Evolutionary conservation across 2,888 invertebrate genomes (phyloP).

Genomic region (Himalopsyche anomala): DNA sequence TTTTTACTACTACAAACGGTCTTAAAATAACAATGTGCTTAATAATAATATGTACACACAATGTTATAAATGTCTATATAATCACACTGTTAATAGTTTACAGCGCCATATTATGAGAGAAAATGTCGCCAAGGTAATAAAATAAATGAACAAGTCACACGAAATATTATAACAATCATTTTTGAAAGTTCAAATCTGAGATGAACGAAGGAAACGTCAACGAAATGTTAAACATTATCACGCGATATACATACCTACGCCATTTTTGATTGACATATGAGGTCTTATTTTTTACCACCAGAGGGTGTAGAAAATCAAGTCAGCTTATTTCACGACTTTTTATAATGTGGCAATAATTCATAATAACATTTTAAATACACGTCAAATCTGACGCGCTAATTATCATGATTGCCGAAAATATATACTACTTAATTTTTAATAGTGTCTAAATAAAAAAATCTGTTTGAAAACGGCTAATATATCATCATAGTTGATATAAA

Average conservation of each 20-base stretch:
- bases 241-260: constrained; percentile 22
- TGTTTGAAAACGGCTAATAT: not conserved
- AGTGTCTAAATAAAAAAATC: not conserved
- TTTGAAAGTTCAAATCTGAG: constrained; percentile 16
- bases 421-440: not conserved
- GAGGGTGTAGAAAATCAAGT: constrained; percentile 23
- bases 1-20: no score
- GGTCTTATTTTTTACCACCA: constrained; percentile 22
- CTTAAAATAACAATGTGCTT: no score
- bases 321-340: not conserved
- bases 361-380: constrained; percentile 14
- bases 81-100: not conserved
- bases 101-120: not conserved
- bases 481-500: constrained; percentile 1
- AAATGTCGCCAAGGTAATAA: not conserved
- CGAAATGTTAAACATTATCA: constrained; percentile 29
- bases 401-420: constrained; percentile 9
- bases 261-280: constrained; percentile 26
- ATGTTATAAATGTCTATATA: not conserved
- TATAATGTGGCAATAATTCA: not conserved
- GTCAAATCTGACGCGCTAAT: constrained; percentile 12
- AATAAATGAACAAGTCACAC: not conserved
- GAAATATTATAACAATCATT: not conserved
- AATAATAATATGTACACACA: no score
- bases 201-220: constrained; percentile 25